Evolutionary conservation across 2,797 vertebrate genomes (phyloP), one percentile per base, ranked within the genome.

Genomic region (Amphiprion clarkii): DNA sequence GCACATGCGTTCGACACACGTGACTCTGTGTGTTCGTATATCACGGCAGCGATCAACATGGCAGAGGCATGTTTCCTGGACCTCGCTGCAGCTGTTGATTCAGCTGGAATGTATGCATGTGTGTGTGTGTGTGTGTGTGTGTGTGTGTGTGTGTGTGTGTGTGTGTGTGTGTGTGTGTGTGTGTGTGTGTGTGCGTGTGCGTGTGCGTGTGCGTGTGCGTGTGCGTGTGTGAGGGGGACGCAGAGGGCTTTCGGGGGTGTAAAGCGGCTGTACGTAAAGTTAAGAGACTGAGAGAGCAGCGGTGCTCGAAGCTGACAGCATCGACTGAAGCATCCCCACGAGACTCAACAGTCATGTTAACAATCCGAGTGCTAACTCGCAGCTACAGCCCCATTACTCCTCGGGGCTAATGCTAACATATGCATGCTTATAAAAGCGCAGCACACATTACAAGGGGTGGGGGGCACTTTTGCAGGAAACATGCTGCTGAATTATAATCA

Each of bases 61-160:
- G 89, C 73, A 82, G 78, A 81, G 81, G 79, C 74, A 84, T 83
- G 89, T 89, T 91, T 93, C 89, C 90, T 89, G 87, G 67, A 63
- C 63, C 5, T 75, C 5, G 14, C 78, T 88, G 88, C 92, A 94
- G 92, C 93, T 94, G 93, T 94, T 94, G 88, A 89, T 93, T 85
- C 91, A 95, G 94, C 93, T 94, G 91, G 85, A 88, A 67, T 81
- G 77, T 74, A 68, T 79, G 82, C 67, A 49, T 62, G 63, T 61
- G 49, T 57, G 40, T 56, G 60, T 61, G 62, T 73, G 60, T 68
- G 16, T 60, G 53, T 0, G 27, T 69, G 56, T 58, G 63, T 61
- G 49, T 54, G 40, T 59, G 60, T 58, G 62, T 73, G 60, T 71
- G 16, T 60, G 53, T 0, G 27, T 69, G 64, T 67, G 53, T 67